Evolutionary conservation across 2,113 vertebrate species (phyloP).

Genomic region (Corythaeola cristata): DNA sequence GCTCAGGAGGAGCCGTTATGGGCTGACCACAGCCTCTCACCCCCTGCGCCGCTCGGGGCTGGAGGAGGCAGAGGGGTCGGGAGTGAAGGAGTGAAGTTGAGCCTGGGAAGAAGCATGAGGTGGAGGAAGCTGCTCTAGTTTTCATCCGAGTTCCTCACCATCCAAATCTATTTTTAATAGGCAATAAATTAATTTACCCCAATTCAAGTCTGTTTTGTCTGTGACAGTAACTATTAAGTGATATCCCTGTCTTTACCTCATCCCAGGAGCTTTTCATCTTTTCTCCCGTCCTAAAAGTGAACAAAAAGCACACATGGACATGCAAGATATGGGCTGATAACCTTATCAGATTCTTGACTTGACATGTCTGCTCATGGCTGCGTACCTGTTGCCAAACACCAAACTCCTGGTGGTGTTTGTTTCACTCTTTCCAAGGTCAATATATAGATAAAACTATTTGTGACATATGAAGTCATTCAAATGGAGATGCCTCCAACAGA

Average conservation of each 20-base stretch:
- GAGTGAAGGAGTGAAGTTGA: not conserved
- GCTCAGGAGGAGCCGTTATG: accelerated
- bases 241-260: not conserved
- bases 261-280: not conserved
- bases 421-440: not conserved
- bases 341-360: not conserved
- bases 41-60: accelerated
- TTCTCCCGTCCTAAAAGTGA: not conserved
- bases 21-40: not conserved
- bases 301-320: accelerated
- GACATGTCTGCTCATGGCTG: not conserved
- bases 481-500: not conserved
- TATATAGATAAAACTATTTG: not conserved
- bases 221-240: not conserved
- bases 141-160: not conserved
- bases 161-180: not conserved
- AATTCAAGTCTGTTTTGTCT: not conserved
- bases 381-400: not conserved
- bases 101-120: accelerated
- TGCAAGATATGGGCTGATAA: accelerated
- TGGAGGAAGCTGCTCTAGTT: not conserved
- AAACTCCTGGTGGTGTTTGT: not conserved
- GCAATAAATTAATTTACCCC: not conserved
- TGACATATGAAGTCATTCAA: not conserved
- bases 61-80: accelerated